These are phyloP conservation scores for Acestrorhynchus altus DNA, from an alignment of 2,797 vertebrate genomes.

Conservation along the genomic window DNA sequence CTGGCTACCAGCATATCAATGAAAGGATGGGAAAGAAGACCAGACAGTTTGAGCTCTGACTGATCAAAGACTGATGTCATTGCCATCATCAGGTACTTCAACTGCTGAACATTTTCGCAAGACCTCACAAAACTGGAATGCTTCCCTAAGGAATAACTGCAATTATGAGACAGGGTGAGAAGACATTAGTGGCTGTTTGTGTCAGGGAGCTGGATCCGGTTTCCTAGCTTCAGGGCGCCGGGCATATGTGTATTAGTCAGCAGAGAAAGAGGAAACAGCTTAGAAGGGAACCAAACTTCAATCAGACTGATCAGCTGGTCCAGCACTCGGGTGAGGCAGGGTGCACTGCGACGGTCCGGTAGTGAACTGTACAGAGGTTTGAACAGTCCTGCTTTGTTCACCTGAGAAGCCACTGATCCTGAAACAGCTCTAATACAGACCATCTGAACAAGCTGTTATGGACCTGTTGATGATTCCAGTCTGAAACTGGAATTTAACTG, in stretches of 20 bases:
- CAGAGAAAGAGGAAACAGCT: background rate
- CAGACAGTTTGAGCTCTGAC: background rate
- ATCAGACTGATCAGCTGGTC: conserved; percentile 20
- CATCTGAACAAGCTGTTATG: too few relatives aligned
- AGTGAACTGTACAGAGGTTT: too few relatives aligned
- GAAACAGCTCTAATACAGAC: too few relatives aligned
- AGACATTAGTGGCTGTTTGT: conserved; percentile 22
- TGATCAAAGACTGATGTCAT: background rate
- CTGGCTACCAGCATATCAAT: background rate
- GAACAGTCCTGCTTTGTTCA: too few relatives aligned
- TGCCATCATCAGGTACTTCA: conserved; percentile 13
- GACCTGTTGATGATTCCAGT: too few relatives aligned
- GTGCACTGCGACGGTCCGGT: too few relatives aligned
- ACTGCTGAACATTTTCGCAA: conserved; percentile 25
- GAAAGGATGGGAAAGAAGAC: background rate
- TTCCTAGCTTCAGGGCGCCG: conserved; percentile 19
- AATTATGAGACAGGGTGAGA: conserved; percentile 27
- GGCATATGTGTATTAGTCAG: background rate
- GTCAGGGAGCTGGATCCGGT: conserved; percentile 20
- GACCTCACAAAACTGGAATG: conserved; percentile 41
- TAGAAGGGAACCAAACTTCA: background rate
- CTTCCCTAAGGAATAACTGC: conserved; percentile 29
- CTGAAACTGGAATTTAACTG: too few relatives aligned
- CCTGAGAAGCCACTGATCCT: too few relatives aligned
- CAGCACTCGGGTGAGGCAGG: conserved; percentile 7